phyloP scores from a whole-genome alignment of 2,797 vertebrate genomes.

The Acridotheres tristis region DNA sequence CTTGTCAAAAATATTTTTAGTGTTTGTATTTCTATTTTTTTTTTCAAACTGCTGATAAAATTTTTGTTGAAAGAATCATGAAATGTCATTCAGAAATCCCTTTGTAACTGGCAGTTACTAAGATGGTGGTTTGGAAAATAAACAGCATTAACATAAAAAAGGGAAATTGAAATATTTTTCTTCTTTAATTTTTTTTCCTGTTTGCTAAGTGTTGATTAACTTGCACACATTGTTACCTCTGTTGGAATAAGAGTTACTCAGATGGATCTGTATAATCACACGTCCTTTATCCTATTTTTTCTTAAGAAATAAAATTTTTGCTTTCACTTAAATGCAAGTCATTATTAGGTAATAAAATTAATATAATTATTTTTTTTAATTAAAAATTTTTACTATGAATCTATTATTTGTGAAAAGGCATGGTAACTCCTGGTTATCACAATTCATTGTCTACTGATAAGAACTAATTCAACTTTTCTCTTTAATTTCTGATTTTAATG shows the following conservation, averaged over 20 bases:
- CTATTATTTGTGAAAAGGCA: neutral
- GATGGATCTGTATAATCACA: neutral
- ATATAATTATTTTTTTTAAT: neutral
- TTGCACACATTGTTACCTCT: neutral
- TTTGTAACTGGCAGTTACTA: neutral
- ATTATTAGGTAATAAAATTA: neutral
- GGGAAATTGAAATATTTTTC: neutral
- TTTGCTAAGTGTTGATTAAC: neutral
- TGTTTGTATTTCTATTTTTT: fast-evolving
- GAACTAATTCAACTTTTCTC: neutral
- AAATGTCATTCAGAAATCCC: neutral
- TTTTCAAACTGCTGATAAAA: neutral
- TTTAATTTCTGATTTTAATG: neutral
- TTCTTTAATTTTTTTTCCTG: neutral
- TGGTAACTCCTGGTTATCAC: neutral
- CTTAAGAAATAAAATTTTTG: neutral
- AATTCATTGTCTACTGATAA: neutral
- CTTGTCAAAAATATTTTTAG: neutral
- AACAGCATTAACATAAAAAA: neutral
- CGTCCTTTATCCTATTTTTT: neutral
- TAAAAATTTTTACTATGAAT: neutral
- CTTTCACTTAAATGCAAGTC: neutral
- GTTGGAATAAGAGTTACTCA: neutral
- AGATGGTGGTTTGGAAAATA: neutral
- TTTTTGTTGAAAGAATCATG: neutral